Base-by-base conservation (phyloP, 2,888 invertebrate genomes). In the Ochropleura leucogaster region DNA sequence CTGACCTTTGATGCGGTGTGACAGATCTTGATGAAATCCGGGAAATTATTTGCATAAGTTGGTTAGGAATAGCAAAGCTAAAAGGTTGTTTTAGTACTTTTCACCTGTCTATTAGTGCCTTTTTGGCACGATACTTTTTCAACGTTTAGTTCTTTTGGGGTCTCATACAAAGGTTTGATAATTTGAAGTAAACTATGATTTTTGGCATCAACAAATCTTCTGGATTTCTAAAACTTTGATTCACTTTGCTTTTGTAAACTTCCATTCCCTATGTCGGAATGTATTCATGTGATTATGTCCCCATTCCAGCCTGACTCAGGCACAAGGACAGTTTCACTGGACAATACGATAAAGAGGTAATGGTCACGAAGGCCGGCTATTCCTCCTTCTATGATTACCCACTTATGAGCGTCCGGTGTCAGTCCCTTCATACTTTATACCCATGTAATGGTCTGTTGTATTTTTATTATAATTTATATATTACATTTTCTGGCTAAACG, bases 1-100 rank as follows among this genome's bases (percentile, higher is more conserved):
- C 92, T 91, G 93, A 93, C 93, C 94, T 93, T 91, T 89, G 89
- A 89, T 79, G 86, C 76, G 75, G 89, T 89, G 91, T 89, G 92
- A 91, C 90, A 91, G 90, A 89, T 92, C 88, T 85, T 85, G 87
- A 89, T 88, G 87, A 87, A 87, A 87, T 87, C 80, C 74, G 86
- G 90, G 87, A 84, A 89, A 85, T 74, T 77, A 82, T 86, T 81
- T 87, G 85, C 80, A 83, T 85, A 51, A 53, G 46, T 18, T 73
- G 20, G 44, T 62, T 53, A 14, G 44, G 51, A 51, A 70, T 40
- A 7, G 1, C 4, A 30, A 42, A 46, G 55, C 5, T 60, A 9
- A n/a, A 49, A 42, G 14, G 16, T 53, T 30, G 8, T 42, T 51
- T 64, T 14, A 46, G 8, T 14, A 18, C 3, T 51, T 64, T 53